Base-by-base conservation (phyloP, 2,888 invertebrate species). In the Drosophila prolongata region DNA sequence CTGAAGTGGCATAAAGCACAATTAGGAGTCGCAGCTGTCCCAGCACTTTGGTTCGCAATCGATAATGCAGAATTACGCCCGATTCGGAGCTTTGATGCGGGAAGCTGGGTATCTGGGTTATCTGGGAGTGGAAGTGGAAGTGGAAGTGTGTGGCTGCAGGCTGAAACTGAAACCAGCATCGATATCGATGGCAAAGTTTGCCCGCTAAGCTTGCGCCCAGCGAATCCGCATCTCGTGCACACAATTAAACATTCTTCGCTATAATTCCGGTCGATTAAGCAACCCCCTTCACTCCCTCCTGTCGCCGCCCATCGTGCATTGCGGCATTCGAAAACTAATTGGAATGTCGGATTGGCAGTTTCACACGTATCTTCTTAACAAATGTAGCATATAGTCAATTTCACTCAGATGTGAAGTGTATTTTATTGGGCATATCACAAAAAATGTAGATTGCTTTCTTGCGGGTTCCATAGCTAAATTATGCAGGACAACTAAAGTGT, bases 1-100 rank as follows among this genome's bases (percentile, higher is more conserved):
- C 42, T 42, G 6, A 77, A 72, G 72, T 72, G 64, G 53, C 77
- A 75, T 78, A 80, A 78, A 79, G 75, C 80, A 78, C 80, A 83
- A 80, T 81, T 81, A 81, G 82, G 61, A 61, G 55, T 53, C 55
- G 42, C 56, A 56, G 43, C 34, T 68, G 44, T 55, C 59, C 55
- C 40, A 37, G 43, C 16, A 24, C 57, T 58, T 46, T 24, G 40
- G 13, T n/a, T 40, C 14, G 35, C 19, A 27, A 19, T 69, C 55
- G 70, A 61, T 71, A 56, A 69, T 56, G 55, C 50, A 52, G 40
- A 56, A 59, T 49, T 59, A 55, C 14, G 24, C 54, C 40, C 40
- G 14, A 38, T 40, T 27, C 49, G 35, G 1, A 16, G n/a, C 13
- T 44, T 24, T 24, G 13, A 43, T 19, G 34, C 55, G 55, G 43